Evolutionary conservation across 2,888 invertebrate genomes (phyloP).

Genomic region (Drosophila atripex): DNA sequence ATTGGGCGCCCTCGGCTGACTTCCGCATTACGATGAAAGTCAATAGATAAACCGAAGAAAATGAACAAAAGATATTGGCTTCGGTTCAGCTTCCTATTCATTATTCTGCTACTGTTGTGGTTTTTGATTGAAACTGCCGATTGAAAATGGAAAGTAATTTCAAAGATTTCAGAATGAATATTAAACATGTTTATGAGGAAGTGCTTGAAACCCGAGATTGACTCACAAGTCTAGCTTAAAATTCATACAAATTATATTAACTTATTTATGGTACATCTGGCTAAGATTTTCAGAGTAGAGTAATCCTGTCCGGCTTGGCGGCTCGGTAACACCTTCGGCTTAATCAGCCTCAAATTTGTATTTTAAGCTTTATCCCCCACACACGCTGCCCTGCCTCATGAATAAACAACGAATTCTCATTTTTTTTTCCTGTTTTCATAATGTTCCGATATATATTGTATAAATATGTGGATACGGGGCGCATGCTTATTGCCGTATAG

Average conservation of each 20-base stretch:
- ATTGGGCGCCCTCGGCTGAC: slow-evolving; percentile 29
- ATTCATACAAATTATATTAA: too few species aligned
- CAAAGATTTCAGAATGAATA: not conserved
- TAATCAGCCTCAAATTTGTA: slow-evolving; percentile 24
- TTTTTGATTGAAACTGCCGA: not conserved
- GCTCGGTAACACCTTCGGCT: slow-evolving; percentile 23
- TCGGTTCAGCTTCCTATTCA: slow-evolving; percentile 1
- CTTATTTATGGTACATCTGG: slow-evolving; percentile 7
- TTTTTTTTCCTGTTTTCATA: slow-evolving; percentile 33
- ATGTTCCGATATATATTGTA: slow-evolving; percentile 20
- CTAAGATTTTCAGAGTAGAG: slow-evolving; percentile 17
- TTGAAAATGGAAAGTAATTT: slow-evolving; percentile 3
- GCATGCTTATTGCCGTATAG: not conserved
- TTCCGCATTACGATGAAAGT: slow-evolving; percentile 43
- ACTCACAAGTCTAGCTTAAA: too few species aligned
- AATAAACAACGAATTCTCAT: slow-evolving; percentile 34
- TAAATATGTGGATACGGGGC: slow-evolving; percentile 2
- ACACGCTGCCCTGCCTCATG: slow-evolving; percentile 27
- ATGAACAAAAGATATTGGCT: slow-evolving; percentile 5
- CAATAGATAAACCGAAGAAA: slow-evolving; percentile 20
- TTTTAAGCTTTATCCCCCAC: slow-evolving; percentile 28
- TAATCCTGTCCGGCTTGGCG: slow-evolving; percentile 11
- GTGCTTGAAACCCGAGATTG: too few species aligned
- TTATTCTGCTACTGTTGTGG: not conserved
- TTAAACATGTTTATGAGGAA: too few species aligned